phyloP scores from a whole-genome alignment of 2,888 invertebrate species.

The Rutpela maculata region DNA sequence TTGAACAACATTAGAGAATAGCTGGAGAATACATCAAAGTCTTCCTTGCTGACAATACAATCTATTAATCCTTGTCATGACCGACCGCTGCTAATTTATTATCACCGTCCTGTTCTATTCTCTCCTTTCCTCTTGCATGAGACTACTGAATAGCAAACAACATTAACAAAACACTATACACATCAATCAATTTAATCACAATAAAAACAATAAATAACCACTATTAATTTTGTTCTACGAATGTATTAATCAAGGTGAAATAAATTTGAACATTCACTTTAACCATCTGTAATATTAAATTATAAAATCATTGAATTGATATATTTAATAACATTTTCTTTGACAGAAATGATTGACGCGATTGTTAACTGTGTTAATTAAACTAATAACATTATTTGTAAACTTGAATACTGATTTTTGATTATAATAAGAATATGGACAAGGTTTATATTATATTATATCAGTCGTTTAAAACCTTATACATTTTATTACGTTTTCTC shows the following conservation, averaged over 20 bases:
- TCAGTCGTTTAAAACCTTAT: too few relatives aligned
- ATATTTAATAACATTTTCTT: slow-evolving; percentile 2
- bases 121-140: slow-evolving; percentile 59
- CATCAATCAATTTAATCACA: slow-evolving; percentile 69
- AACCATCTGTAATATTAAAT: slow-evolving; percentile 41
- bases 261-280: slow-evolving; percentile 42
- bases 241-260: slow-evolving; percentile 59
- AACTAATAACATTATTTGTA: not conserved
- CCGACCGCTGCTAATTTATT: slow-evolving; percentile 72
- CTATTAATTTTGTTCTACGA: slow-evolving; percentile 62
- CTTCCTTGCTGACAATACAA: slow-evolving; percentile 72
- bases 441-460: too few relatives aligned
- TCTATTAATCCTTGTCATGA: slow-evolving; percentile 73
- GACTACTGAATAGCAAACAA: slow-evolving; percentile 68
- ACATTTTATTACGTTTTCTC: too few relatives aligned
- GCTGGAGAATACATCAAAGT: slow-evolving; percentile 72
- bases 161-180: slow-evolving; percentile 68
- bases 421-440: too few relatives aligned
- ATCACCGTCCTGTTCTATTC: slow-evolving; percentile 62
- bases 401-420: too few relatives aligned
- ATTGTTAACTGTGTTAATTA: not conserved
- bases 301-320: slow-evolving; percentile 34
- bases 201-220: slow-evolving; percentile 64
- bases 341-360: slow-evolving; percentile 1
- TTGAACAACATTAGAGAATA: slow-evolving; percentile 69